Base-by-base conservation (phyloP, 2,888 invertebrate genomes). In the Zootermopsis nevadensis region DNA sequence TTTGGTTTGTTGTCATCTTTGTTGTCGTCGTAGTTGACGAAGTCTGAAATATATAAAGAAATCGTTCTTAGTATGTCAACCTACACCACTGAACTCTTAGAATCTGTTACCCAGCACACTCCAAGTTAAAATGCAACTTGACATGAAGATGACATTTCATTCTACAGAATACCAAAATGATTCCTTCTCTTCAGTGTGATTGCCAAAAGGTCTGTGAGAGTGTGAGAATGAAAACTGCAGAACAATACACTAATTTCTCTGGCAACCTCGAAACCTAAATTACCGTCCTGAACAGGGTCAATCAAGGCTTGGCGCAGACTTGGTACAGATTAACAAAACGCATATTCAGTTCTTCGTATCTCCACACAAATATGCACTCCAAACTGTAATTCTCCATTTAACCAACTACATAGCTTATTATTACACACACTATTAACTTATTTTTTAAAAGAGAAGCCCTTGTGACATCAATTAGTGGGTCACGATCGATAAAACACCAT, bases 1-100 rank as follows among this genome's bases (percentile, higher is more conserved):
- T 97, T 86, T 96, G 95, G 88, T 96, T 95, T 87, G 96, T 96
- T 88, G 97, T 97, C 93, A 96, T 96, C 89, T 95, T 96, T 87
- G 96, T 96, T 87, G 95, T 96, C 89, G 95, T 97, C 88, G 96
- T 96, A 66, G 88, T 87, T 87, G 97, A 95, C 89, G 96, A 96
- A 90, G 96, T 97, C 97, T 97, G 93, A 85, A 93, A 86, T 85
- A 87, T 87, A 87, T 87, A 85, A 79, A 79, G 12, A 38, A 38
- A 77, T 24, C 48, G 12, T 66, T 2, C 66, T 66, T 27, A 66
- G n/a, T 15, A 66, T 30, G 1, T 66, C 10, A 30, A 66, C n/a
- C 19, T n/a, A 66, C 3, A 19, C 48, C 48, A 19, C 22, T 48
- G 48, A 19, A 15, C 19, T 48, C 48, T 48, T 12, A 19, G 3